Base-by-base conservation (phyloP, 64 coral and sea anemone genomes). In the Montipora capricornis region DNA sequence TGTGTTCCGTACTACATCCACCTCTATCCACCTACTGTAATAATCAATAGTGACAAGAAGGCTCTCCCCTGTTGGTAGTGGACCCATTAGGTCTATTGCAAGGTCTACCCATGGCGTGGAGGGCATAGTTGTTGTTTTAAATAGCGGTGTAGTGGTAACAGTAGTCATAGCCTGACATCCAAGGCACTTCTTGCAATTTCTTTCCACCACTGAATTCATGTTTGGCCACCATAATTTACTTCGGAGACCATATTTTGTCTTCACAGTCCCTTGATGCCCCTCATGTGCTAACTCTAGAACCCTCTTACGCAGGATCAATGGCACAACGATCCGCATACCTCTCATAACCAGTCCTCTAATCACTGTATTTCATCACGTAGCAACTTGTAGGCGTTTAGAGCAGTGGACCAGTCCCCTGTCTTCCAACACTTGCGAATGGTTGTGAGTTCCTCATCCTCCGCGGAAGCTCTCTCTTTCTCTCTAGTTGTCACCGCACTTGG, bases 201-300 rank as follows among this genome's bases (percentile, higher is more conserved):
- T 68, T 29, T 90, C 75, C 19, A 50, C 76, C 52, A 83, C 79
- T 44, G 44, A 20, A 26, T 78, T 49, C 74, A 80, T 90, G 24
- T 51, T 80, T 60, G 55, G 88, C 88, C 88, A 80, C 76, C 88
- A 90, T 19, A 90, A 75, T 77, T 90, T 90, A 8, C 75, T 57
- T 90, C 76, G 14, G 60, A 90, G 74, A 60, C 76, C 8, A 22
- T 80, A 75, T 77, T 90, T 90, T 7, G 76, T 80, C 22, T 79
- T n/a, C 45, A 90, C 55, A 20, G 79, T 69, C 22, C 75, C n/a
- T 26, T 80, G 76, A 77, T 90, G 88, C 5, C 88, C 55, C 37
- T 90, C 44, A n/a, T 90, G 88, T 12, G 57, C 75, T 47, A 80
- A 77, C 16, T 79, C 5, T 79, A 80, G 24, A 11, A 80, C 53